Evolutionary conservation across 2,797 vertebrate genomes (phyloP).

Genomic region (Aeoliscus strigatus): DNA sequence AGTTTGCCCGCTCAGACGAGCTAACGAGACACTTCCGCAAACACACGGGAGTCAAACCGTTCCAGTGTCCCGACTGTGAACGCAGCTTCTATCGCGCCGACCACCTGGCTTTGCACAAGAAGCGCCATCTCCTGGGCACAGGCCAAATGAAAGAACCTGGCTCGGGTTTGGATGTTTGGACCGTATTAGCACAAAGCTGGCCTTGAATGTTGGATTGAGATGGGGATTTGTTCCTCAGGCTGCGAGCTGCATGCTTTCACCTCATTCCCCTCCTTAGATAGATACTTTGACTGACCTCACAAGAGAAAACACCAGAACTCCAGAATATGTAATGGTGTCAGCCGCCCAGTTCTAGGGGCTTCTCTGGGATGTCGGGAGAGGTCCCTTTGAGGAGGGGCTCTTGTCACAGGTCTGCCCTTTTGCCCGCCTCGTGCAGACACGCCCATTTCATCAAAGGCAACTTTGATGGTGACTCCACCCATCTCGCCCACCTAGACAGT

Average conservation of each 20-base stretch:
- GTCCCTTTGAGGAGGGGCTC: too few species aligned
- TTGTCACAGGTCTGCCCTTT: too few species aligned
- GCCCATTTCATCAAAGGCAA: too few species aligned
- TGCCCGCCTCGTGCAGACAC: too few species aligned
- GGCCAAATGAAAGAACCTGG: slow-evolving; percentile 17
- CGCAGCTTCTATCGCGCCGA: slow-evolving; percentile 97
- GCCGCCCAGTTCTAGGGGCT: too few species aligned
- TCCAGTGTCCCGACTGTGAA: slow-evolving; percentile 98
- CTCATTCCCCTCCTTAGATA: too few species aligned
- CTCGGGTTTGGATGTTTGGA: slow-evolving; percentile 35
- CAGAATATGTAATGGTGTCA: too few species aligned
- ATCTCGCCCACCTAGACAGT: too few species aligned
- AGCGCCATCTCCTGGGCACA: slow-evolving; percentile 88
- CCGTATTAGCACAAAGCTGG: slow-evolving; percentile 45
- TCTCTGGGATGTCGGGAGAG: too few species aligned
- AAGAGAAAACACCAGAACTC: too few species aligned
- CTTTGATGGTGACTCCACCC: too few species aligned
- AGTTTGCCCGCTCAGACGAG: slow-evolving; percentile 97
- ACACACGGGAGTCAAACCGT: slow-evolving; percentile 97
- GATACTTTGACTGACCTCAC: too few species aligned
- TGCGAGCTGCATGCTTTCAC: slow-evolving; percentile 42
- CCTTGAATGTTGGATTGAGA: slow-evolving; percentile 28
- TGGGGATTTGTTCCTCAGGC: slow-evolving; percentile 45
- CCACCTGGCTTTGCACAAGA: slow-evolving; percentile 96
- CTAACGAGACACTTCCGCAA: slow-evolving; percentile 98